Conservation (phyloP, 2,797 vertebrate genomes). For the Cephalopachus bancanus region DNA sequence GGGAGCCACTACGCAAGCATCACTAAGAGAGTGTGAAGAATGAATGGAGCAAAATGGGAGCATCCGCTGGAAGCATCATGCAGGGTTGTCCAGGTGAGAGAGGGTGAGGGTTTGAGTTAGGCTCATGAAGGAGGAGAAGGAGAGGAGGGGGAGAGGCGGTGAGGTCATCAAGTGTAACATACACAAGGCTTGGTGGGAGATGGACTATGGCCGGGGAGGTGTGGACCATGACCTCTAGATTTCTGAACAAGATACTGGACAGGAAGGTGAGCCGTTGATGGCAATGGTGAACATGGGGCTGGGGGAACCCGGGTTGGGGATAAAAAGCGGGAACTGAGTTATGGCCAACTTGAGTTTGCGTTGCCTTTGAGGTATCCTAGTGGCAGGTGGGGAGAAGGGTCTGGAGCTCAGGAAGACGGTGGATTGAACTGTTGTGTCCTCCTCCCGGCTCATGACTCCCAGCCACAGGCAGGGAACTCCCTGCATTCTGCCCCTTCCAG, state of each 20-base stretch:
- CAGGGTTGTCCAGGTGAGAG: background rate
- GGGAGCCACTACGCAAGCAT: background rate
- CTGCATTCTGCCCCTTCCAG: background rate
- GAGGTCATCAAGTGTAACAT: background rate
- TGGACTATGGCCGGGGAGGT: too few species aligned
- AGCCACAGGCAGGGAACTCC: background rate
- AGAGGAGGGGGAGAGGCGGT: background rate
- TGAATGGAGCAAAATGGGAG: background rate
- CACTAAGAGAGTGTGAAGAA: background rate
- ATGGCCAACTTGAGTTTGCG: background rate
- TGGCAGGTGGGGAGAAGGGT: background rate
- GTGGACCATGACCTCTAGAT: background rate
- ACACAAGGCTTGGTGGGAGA: background rate
- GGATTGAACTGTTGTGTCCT: background rate
- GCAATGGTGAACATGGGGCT: background rate
- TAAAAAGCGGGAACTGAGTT: background rate
- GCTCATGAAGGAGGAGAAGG: background rate
- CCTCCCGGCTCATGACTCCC: background rate
- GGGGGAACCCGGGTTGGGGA: background rate
- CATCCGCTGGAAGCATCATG: background rate
- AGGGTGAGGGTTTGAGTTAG: background rate
- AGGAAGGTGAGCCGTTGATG: background rate
- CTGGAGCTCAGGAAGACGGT: background rate
- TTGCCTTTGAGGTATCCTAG: background rate
- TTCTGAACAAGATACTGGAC: background rate